Evolutionary conservation across 2,113 vertebrate species (phyloP), one percentile per base, ranked within the genome.

Genomic region (Rhynchomys soricoides): DNA sequence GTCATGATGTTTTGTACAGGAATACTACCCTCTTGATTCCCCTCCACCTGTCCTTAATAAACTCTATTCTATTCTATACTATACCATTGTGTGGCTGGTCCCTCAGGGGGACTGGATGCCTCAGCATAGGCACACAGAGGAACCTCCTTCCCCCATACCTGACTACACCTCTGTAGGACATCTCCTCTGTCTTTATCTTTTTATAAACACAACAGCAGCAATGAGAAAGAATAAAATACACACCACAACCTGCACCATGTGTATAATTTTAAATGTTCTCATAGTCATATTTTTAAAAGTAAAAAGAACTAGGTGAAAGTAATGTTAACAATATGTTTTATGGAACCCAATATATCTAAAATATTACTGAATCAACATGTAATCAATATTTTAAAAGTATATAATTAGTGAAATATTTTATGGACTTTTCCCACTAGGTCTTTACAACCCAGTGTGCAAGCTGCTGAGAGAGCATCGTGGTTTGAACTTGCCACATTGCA

Each of bases 401-500:
- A n/a, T 45, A 78, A 66, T 29, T 48, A 70, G 70, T 48, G 86
- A 71, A 29, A 31, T 66, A 45, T 12, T 66, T 70, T 7, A 87
- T 11, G 6, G 4, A 66, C 43, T n/a, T 24, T 87, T 40, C 48
- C 3, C 45, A 70, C 21, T 50, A 34, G 17, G 21, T 7, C 50
- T 45, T 62, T 13, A 10, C 16, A 26, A 17, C 15, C 12, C 66
- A 29, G 57, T 3, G 22, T 8, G 22, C 3, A 16, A 0, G 1
- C 16, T 16, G 26, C 5, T 29, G 7, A 57, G 17, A 29, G n/a
- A 13, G 5, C 10, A 3, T 52, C 34, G 31, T 40, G 0, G 2
- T 7, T 55, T 3, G 0, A 21, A 50, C 31, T 0, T 40, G 45
- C 3, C n/a, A 34, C 50, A 2, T 22, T 48, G 15, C 77, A 91